These are phyloP conservation scores for Sipha flava DNA, from an alignment of 1,140 invertebrate genomes.

Conservation along the genomic window DNA sequence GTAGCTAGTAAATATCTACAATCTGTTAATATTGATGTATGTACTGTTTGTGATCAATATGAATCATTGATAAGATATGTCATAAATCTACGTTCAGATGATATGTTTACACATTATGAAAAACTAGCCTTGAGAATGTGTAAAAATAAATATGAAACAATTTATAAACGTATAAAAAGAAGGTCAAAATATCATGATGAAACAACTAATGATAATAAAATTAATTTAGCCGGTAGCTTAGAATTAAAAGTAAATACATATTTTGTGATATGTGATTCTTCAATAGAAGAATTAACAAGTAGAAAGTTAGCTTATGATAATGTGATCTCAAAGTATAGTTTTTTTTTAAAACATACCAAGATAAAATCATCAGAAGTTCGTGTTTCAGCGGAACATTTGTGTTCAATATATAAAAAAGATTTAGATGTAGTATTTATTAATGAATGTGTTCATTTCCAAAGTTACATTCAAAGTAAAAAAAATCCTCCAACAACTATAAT, in stretches of 20 bases:
- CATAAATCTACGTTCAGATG: no score
- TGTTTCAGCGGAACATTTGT: neutral
- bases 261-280: neutral
- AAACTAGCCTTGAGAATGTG: neutral
- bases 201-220: neutral
- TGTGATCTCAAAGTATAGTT: neutral
- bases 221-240: neutral
- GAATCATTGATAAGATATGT: no score
- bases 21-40: neutral
- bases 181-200: neutral
- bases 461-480: neutral
- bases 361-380: neutral
- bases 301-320: neutral
- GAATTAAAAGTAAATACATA: neutral
- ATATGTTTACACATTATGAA: neutral
- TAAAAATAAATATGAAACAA: neutral
- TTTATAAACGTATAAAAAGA: no score
- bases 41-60: no score
- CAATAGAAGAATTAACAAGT: neutral
- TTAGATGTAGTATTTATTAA: neutral
- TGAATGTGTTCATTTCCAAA: neutral
- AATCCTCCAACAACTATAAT: neutral
- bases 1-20: no score
- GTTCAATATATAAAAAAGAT: neutral
- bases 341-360: neutral